phyloP scores from a whole-genome alignment of 2,797 vertebrate species.

The Ispidina picta region DNA sequence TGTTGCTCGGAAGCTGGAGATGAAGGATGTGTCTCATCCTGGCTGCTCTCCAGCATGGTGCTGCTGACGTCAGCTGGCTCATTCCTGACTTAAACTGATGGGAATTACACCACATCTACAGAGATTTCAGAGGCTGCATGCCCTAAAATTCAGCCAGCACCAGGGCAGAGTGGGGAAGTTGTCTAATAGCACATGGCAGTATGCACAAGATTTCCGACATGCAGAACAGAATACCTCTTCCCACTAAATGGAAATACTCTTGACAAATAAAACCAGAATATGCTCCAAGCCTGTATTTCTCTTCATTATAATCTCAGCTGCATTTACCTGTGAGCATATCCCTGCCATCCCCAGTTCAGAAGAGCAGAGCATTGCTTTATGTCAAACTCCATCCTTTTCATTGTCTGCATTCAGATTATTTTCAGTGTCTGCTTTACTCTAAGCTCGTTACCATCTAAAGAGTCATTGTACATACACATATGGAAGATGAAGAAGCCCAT shows the following conservation, averaged over 20 bases:
- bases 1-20: background rate
- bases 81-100: background rate
- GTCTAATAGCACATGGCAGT: background rate
- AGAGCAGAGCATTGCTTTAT: background rate
- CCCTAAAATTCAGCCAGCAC: background rate
- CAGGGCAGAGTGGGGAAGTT: background rate
- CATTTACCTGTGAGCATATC: background rate
- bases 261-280: background rate
- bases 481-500: background rate
- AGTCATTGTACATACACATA: background rate
- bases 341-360: background rate
- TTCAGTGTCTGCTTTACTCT: background rate
- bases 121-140: background rate
- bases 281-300: background rate
- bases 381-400: background rate
- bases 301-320: background rate
- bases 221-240: background rate
- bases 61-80: background rate
- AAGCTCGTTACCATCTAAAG: background rate
- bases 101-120: background rate
- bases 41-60: rapidly evolving
- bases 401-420: background rate
- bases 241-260: background rate
- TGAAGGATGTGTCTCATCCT: background rate
- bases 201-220: background rate